phyloP scores from a whole-genome alignment of 2,797 vertebrate genomes.

The Harpagifer antarcticus region DNA sequence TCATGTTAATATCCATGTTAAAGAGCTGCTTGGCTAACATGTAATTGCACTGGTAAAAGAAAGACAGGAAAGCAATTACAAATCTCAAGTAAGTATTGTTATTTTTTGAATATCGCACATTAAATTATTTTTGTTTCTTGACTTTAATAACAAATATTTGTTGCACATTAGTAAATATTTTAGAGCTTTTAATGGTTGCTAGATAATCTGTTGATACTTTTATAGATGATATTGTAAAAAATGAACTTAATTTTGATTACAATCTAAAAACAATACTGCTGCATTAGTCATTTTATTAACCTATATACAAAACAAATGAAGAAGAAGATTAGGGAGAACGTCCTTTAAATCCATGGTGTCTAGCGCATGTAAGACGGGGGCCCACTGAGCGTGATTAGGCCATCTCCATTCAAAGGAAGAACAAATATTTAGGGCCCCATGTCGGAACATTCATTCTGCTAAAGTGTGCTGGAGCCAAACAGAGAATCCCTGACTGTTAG shows the following conservation, averaged over 20 bases:
- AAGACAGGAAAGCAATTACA: slow-evolving; percentile 4
- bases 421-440: neutral
- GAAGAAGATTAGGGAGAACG: neutral
- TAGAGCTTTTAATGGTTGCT: neutral
- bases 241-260: no score
- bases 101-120: neutral
- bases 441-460: slow-evolving; percentile 6
- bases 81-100: neutral
- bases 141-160: slow-evolving; percentile 2
- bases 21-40: neutral
- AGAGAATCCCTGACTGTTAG: neutral
- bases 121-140: neutral
- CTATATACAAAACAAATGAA: neutral
- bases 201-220: no score
- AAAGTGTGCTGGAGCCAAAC: slow-evolving; percentile 25
- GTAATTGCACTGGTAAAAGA: slow-evolving; percentile 18
- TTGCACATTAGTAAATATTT: no score
- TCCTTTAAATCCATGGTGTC: neutral
- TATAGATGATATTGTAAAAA: no score
- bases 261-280: no score
- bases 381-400: neutral
- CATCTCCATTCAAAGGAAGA: neutral
- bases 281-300: no score
- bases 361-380: neutral
- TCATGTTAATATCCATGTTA: slow-evolving; percentile 18